A percentile compares a stretch with the other conserved stretches of the same genome.
These are phyloP conservation scores for Mixornis gularis DNA, from an alignment of 2,113 vertebrate species.

Conservation along the genomic window DNA sequence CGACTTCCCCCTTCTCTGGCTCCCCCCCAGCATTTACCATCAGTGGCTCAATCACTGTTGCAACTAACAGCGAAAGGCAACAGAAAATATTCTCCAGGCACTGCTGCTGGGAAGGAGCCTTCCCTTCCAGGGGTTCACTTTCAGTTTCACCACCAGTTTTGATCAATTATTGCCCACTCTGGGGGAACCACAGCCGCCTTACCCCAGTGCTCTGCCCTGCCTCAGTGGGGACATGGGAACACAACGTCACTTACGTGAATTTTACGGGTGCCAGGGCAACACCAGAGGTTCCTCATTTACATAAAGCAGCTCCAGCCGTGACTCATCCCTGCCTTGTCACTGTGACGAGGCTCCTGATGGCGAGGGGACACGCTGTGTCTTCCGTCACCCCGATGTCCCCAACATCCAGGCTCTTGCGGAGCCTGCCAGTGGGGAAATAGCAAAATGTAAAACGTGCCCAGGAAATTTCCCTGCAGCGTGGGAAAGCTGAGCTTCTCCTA, in stretches of 20 bases:
- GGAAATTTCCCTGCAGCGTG: constrained; percentile 13
- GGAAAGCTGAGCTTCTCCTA: not conserved
- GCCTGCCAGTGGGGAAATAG: not conserved
- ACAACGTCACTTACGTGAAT: not conserved
- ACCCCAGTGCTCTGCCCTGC: not conserved
- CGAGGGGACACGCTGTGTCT: not conserved
- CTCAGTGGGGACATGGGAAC: not conserved
- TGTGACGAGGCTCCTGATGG: not conserved
- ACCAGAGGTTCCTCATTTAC: constrained; percentile 38
- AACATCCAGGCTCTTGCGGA: not conserved
- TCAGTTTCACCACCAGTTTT: not conserved
- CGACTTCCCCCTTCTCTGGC: not conserved
- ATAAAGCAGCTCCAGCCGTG: not conserved
- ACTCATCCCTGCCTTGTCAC: constrained; percentile 22
- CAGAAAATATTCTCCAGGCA: not conserved
- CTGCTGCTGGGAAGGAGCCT: not conserved
- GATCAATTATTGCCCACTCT: not conserved
- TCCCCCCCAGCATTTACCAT: not conserved
- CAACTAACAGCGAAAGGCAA: not conserved
- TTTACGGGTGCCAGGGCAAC: not conserved
- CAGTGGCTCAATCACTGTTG: not conserved
- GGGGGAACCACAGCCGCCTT: not conserved
- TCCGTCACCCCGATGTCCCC: not conserved
- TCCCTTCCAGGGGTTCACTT: not conserved
- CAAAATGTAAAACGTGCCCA: not conserved